These are phyloP conservation scores for Allobates femoralis DNA, from an alignment of 2,797 vertebrate genomes.

Conservation along the genomic window DNA sequence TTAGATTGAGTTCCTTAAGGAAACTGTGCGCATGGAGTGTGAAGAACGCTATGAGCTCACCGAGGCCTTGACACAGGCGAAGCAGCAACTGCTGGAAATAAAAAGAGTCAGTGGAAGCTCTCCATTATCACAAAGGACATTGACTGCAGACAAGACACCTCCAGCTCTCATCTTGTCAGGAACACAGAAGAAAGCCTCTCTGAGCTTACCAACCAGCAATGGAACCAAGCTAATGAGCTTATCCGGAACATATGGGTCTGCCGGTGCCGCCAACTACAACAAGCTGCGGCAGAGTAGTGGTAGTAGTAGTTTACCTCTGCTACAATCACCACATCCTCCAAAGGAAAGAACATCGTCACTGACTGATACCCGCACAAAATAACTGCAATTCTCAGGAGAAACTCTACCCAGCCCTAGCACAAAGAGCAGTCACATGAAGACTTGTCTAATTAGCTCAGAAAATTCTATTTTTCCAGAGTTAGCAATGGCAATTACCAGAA, in stretches of 20 bases:
- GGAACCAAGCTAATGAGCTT: constrained; percentile 50
- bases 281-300: constrained; percentile 41
- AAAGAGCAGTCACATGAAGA: background rate
- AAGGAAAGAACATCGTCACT: constrained; percentile 62
- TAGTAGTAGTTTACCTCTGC: constrained; percentile 17
- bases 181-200: constrained; percentile 37
- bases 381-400: constrained; percentile 66
- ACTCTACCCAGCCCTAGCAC: constrained; percentile 68
- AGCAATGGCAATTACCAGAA: background rate
- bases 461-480: background rate
- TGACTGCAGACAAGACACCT: constrained; percentile 67
- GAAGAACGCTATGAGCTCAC: constrained; percentile 89
- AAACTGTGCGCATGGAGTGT: constrained; percentile 88
- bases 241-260: constrained; percentile 37
- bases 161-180: constrained; percentile 59
- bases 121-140: constrained; percentile 63
- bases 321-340: constrained; percentile 69
- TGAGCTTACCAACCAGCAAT: constrained; percentile 34
- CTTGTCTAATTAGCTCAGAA: background rate
- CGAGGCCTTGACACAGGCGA: constrained; percentile 80
- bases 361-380: constrained; percentile 69
- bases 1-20: constrained; percentile 85
- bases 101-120: constrained; percentile 66
- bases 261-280: background rate
- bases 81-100: constrained; percentile 80